Evolutionary conservation across 2,113 vertebrate genomes (phyloP).

Genomic region (Mobula birostris): DNA sequence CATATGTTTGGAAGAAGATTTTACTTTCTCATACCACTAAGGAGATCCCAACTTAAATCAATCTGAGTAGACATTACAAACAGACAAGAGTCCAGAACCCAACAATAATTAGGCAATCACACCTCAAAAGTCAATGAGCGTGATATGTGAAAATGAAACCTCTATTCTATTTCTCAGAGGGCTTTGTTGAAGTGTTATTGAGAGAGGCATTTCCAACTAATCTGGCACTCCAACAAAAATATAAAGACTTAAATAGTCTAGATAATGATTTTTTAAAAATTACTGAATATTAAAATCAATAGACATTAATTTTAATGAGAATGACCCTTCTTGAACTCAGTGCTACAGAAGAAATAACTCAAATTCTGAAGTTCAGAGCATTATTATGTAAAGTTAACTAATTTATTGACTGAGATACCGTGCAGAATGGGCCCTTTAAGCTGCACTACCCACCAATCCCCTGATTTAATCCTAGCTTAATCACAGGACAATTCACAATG

Average conservation of each 20-base stretch:
- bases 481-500: too few species aligned
- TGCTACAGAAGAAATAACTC: not conserved
- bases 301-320: not conserved
- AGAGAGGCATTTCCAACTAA: not conserved
- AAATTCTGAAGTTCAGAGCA: not conserved
- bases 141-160: not conserved
- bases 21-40: not conserved
- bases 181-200: not conserved
- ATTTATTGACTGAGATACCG: too few species aligned
- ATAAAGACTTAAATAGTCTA: not conserved
- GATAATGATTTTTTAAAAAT: not conserved
- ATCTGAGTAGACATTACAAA: not conserved
- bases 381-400: not conserved
- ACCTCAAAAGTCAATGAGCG: not conserved
- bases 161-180: not conserved
- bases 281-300: not conserved
- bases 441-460: too few species aligned
- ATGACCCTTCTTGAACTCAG: not conserved
- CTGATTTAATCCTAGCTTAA: too few species aligned
- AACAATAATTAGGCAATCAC: not conserved
- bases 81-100: not conserved
- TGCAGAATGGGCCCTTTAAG: too few species aligned
- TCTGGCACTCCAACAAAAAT: not conserved
- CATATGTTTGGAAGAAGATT: not conserved
- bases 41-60: not conserved